Evolutionary conservation across 2,888 invertebrate genomes (phyloP).

Genomic region (Anticlea derivata): DNA sequence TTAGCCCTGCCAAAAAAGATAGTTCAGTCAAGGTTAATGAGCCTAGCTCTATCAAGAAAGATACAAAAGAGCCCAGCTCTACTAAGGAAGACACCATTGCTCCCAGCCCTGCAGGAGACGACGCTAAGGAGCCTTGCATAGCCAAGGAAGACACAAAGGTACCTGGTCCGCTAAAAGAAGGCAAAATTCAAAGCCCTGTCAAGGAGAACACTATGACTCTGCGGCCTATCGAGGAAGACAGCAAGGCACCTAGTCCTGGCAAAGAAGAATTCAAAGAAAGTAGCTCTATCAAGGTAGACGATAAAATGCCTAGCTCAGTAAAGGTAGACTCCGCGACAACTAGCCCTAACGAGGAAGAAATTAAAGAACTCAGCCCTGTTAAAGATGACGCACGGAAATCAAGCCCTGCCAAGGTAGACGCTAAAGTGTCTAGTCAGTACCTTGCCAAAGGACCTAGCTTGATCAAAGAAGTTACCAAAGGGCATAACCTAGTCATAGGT

Average conservation of each 20-base stretch:
- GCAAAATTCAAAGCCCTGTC: no score
- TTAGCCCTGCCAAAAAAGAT: constrained; percentile 9
- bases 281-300: neutral
- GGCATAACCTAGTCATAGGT: no score
- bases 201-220: constrained; percentile 5
- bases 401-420: constrained; percentile 13
- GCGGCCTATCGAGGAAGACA: neutral
- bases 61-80: constrained; percentile 8
- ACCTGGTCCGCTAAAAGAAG: no score
- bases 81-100: constrained; percentile 5
- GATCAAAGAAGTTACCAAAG: no score
- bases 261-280: no score
- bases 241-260: constrained; percentile 5
- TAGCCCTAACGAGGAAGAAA: neutral
- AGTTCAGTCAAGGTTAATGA: neutral
- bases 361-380: constrained; percentile 16
- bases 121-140: no score
- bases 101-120: no score
- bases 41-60: constrained; percentile 4
- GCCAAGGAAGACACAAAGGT: no score
- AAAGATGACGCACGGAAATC: neutral
- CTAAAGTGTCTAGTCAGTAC: no score
- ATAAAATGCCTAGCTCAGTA: constrained; percentile 2
- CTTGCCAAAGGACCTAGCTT: no score
- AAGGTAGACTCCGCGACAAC: neutral